These are phyloP conservation scores for Andrena marginata DNA, from an alignment of 2,888 invertebrate genomes.

Conservation along the genomic window DNA sequence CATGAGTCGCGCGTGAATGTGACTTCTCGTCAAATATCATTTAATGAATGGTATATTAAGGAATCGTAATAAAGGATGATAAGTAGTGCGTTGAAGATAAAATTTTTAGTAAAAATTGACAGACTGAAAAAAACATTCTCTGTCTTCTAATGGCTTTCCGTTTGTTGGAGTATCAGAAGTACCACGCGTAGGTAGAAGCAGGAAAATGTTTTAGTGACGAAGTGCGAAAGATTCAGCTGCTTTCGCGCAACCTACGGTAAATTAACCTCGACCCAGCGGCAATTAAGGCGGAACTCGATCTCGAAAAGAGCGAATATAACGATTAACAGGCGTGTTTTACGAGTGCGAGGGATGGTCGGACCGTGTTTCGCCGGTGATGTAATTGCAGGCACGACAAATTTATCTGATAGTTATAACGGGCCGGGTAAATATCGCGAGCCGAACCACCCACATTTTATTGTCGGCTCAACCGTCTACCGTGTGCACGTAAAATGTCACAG, in stretches of 20 bases:
- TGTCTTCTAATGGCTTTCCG: background rate
- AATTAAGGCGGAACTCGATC: conserved; percentile 59
- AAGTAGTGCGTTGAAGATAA: too few relatives aligned
- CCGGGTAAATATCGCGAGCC: conserved; percentile 46
- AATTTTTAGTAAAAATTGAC: background rate
- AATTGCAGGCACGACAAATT: conserved; percentile 55
- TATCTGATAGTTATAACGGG: conserved; percentile 51
- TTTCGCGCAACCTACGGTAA: conserved; percentile 36
- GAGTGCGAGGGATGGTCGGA: conserved; percentile 31
- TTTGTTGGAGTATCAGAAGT: background rate
- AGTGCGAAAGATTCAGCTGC: conserved; percentile 46
- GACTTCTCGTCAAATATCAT: too few relatives aligned
- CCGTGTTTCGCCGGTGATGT: conserved; percentile 37
- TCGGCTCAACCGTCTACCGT: conserved; percentile 23
- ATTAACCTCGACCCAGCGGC: conserved; percentile 45
- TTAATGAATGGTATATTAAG: too few relatives aligned
- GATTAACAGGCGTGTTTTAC: conserved; percentile 60
- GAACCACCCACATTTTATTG: conserved; percentile 59
- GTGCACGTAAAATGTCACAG: conserved; percentile 58
- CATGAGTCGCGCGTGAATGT: background rate
- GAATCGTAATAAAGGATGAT: too few relatives aligned
- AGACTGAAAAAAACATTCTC: background rate
- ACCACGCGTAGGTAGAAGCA: background rate
- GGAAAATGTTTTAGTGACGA: conserved; percentile 12
- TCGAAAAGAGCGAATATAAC: conserved; percentile 53